These are phyloP conservation scores for Spilosoma lubricipeda DNA, from an alignment of 2,888 invertebrate species.

Conservation along the genomic window DNA sequence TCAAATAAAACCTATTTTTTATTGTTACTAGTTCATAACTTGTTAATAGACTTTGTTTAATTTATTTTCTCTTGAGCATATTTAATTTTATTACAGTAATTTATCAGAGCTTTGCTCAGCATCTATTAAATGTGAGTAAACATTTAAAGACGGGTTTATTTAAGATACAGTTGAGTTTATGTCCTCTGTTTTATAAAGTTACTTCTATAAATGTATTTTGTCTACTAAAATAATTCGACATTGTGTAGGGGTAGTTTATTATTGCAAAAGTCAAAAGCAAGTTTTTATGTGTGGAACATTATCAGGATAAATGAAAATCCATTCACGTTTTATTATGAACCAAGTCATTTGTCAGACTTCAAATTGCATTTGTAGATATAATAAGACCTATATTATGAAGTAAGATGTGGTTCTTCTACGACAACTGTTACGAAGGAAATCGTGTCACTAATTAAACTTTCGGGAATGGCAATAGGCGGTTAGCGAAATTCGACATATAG, in stretches of 20 bases:
- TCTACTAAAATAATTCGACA: background rate
- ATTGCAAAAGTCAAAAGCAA: background rate
- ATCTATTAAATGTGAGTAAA: background rate
- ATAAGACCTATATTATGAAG: background rate
- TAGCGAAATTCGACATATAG: background rate
- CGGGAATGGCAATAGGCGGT: background rate
- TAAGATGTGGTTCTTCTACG: background rate
- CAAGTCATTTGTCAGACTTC: background rate
- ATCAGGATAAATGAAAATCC: background rate
- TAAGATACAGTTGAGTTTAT: background rate
- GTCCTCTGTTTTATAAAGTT: background rate
- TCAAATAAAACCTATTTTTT: slow-evolving; percentile 28
- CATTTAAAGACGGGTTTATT: background rate
- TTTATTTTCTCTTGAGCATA: background rate
- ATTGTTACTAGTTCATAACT: background rate
- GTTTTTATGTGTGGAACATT: background rate
- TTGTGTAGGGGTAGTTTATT: background rate
- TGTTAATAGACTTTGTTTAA: background rate
- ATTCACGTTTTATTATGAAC: background rate
- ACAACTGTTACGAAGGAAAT: background rate
- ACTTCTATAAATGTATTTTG: background rate
- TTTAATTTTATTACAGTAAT: background rate
- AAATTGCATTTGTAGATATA: background rate
- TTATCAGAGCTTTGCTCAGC: background rate
- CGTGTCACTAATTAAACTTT: background rate